Base-by-base conservation (phyloP, 2,113 vertebrate genomes). In the Lepus timidus region DNA sequence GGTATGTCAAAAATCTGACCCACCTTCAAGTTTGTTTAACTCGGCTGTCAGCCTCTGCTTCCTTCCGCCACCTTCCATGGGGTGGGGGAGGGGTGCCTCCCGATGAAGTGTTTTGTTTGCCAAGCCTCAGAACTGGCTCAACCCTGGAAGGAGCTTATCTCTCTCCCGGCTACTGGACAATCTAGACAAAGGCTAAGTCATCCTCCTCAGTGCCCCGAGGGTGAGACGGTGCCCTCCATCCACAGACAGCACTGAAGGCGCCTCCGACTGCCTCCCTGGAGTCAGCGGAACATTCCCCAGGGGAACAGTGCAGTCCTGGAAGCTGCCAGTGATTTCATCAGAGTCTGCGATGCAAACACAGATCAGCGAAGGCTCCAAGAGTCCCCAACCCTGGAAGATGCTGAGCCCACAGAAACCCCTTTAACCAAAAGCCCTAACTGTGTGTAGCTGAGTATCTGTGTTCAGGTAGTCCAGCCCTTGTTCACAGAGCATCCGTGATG, bases 1-100 rank as follows among this genome's bases (percentile, higher is more conserved):
- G 96, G 96, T 93, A 97, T 97, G 97, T 97, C 91, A 96, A 58
- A 94, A 97, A 97, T 96, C 83, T 97, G 96, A 96, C 96, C 97
- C 95, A 94, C 96, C 97, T 97, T 96, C 67, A 27, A 93, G 95
- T 94, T 74, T 97, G 97, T 97, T 96, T 97, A 96, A 95, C 93
- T 95, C 96, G 0, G 3, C 95, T 96, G 94, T 96, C 97, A 97
- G 85, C 95, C 93, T 76, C 85, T 0, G 88, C 96, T 96, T 97
- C 97, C 97, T 97, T 94, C 96, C 49, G 91, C 88, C 91, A 93
- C 94, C 96, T 95, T 51, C 25, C 27, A 29, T 52, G 76, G 39
- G 73, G 23, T 44, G 58, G 67, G 70, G 64, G 78, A 0, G 31
- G 81, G 80, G 90, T 19, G 55, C 82, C 94, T 55, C 88, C 39